These are phyloP conservation scores for Oreotrochilus melanogaster DNA, from an alignment of 2,113 vertebrate genomes.

Conservation along the genomic window DNA sequence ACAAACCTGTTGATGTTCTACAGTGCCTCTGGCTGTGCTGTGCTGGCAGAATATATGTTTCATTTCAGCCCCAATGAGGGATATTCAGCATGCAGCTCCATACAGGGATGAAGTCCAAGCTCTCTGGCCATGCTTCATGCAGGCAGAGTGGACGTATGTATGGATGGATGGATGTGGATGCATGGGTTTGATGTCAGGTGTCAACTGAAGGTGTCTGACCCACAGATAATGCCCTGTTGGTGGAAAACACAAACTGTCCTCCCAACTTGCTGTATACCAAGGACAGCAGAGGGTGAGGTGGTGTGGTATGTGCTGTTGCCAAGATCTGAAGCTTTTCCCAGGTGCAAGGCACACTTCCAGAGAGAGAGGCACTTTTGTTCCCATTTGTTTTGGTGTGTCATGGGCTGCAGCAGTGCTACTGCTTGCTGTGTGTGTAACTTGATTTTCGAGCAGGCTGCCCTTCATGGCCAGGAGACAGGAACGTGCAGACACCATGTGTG, in stretches of 20 bases:
- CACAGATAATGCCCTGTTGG: background rate
- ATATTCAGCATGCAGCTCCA: accelerated
- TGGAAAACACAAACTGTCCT: background rate
- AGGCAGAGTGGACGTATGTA: background rate
- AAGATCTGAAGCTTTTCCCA: background rate
- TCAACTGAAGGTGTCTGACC: background rate
- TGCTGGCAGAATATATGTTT: background rate
- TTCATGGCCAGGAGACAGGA: accelerated
- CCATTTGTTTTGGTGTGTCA: background rate
- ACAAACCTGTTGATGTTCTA: background rate
- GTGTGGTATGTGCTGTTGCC: background rate
- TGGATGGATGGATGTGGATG: too few species aligned
- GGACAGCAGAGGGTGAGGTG: background rate
- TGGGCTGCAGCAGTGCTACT: background rate
- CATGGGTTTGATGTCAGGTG: background rate
- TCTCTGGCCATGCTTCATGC: accelerated
- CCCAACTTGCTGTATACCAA: too few species aligned
- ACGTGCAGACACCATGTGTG: background rate
- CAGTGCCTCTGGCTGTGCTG: background rate
- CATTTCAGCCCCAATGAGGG: accelerated
- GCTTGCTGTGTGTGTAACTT: accelerated
- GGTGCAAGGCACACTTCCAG: background rate
- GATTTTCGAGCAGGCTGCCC: background rate
- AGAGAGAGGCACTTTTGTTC: background rate
- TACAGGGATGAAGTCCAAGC: too few species aligned